Base-by-base conservation (phyloP, 2,888 invertebrate genomes). In the Podabrus alpinus region DNA sequence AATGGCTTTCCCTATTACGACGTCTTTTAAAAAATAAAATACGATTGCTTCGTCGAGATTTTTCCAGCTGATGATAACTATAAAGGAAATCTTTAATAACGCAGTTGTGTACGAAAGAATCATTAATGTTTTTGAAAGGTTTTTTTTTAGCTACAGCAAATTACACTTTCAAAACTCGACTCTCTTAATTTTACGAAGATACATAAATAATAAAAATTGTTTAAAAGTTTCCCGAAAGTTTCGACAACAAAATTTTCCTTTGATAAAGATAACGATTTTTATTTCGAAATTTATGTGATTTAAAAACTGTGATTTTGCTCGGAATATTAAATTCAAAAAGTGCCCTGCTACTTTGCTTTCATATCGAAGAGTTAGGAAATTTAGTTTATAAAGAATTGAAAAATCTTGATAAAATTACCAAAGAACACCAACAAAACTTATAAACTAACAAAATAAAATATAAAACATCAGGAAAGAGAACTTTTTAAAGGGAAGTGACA, bases 371-470 rank as follows among this genome's bases (percentile, higher is more conserved):
- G n/a, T 13, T 45, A 7, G 45, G 45, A 74, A 68, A 68, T 71
- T 71, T 71, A 45, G 70, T 67, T 74, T 74, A 68, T 66, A 13
- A 16, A 15, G 13, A 16, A 60, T 15, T 72, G 62, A 71, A 59
- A 71, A 74, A 74, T 74, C 74, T 61, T 59, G 68, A 71, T 68
- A 71, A 72, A 68, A 75, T 69, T 69, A 21, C 67, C 21, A 59
- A 19, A 59, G 69, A 69, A 75, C 69, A 68, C 73, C 73, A 71
- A 71, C 72, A 73, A 77, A 78, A 78, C 75, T 77, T 78, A 77
- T 74, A 76, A 78, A 77, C 78, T 78, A 75, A 74, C 74, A 75
- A 78, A 78, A 77, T 77, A 78, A 78, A 78, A 78, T 74, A 74
- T 77, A 77, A 77, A 71, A 75, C 77, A 73, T 72, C 74, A 69